phyloP scores from a whole-genome alignment of 2,888 invertebrate genomes.

The Nycteola revayana region DNA sequence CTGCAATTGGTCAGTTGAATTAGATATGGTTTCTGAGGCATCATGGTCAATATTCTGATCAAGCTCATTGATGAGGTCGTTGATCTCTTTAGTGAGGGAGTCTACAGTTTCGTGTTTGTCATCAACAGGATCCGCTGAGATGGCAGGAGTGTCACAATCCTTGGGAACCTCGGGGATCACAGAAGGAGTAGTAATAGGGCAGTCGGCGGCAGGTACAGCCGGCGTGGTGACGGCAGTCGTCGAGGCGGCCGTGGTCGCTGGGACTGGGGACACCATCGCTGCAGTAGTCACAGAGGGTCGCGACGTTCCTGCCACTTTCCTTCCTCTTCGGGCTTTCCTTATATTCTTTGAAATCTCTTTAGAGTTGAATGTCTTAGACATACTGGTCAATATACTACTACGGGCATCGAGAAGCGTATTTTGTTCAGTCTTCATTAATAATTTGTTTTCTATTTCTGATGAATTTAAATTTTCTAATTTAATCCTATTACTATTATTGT shows the following conservation, averaged over 20 bases:
- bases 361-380: slow-evolving; percentile 80
- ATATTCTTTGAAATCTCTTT: slow-evolving; percentile 75
- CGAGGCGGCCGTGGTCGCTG: slow-evolving; percentile 19
- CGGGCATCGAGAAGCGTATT: slow-evolving; percentile 78
- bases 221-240: slow-evolving; percentile 46
- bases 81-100: slow-evolving; percentile 71
- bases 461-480: slow-evolving; percentile 73
- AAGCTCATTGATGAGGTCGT: slow-evolving; percentile 69
- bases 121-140: slow-evolving; percentile 33
- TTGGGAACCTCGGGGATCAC: too few species aligned
- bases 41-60: slow-evolving; percentile 70
- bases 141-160: not conserved
- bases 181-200: not conserved
- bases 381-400: slow-evolving; percentile 78
- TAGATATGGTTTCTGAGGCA: slow-evolving; percentile 24
- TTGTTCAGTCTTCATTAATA: slow-evolving; percentile 82
- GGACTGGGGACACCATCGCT: slow-evolving; percentile 9
- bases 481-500: slow-evolving; percentile 80
- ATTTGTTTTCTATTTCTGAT: slow-evolving; percentile 82
- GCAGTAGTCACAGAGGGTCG: slow-evolving; percentile 33
- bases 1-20: slow-evolving; percentile 46
- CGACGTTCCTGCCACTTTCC: slow-evolving; percentile 55
- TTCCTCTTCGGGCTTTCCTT: slow-evolving; percentile 69
- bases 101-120: slow-evolving; percentile 70
- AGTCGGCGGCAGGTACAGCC: not conserved